Base-by-base conservation (phyloP, 2,888 invertebrate species). In the Harpalus rubripes region DNA sequence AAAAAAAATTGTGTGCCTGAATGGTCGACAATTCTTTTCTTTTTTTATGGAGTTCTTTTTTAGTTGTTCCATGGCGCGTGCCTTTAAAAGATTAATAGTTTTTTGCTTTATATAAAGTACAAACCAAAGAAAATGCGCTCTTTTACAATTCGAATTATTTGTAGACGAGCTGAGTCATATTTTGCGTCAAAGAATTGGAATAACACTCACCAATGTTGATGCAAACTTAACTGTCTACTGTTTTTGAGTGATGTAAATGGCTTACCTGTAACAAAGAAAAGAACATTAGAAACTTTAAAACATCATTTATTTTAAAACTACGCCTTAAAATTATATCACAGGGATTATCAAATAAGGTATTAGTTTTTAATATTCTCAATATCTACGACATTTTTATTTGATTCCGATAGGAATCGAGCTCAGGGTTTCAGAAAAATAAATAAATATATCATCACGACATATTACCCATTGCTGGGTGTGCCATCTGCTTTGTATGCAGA, bases 31-130 rank as follows among this genome's bases (percentile, higher is more conserved):
- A 22, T 15, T 59, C 8, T 15, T 59, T 63, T 63, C 22, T 6
- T 16, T 32, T 65, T 65, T 65, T 32, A 5, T 32, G n/a, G 32
- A 32, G 26, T 58, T 58, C 18, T 59, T 15, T 15, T 59, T 59
- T 15, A n/a, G 32, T 39, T 68, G 5, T 32, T 32, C 32, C 32
- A 32, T 15, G n/a, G 68, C 68, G 68, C 68, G 68, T 68, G 68
- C 68, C 68, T 68, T 68, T 22, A n/a, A n/a, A 68, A 68, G 68
- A 68, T 68, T 68, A 15, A 68, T 68, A 32, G 39, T 68, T 68
- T 15, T 15, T 26, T 39, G 10, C 6, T 63, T 22, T 63, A 22
- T 22, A 8, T 63, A 18, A 3, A 10, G 63, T 8, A 22, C 12
- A 63, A 15, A 63, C 10, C 63, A 63, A 6, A 26, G 63, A 63